Evolutionary conservation across 2,797 vertebrate species (phyloP), one percentile per base, ranked within the genome.

Genomic region (Acipenser ruthenus): DNA sequence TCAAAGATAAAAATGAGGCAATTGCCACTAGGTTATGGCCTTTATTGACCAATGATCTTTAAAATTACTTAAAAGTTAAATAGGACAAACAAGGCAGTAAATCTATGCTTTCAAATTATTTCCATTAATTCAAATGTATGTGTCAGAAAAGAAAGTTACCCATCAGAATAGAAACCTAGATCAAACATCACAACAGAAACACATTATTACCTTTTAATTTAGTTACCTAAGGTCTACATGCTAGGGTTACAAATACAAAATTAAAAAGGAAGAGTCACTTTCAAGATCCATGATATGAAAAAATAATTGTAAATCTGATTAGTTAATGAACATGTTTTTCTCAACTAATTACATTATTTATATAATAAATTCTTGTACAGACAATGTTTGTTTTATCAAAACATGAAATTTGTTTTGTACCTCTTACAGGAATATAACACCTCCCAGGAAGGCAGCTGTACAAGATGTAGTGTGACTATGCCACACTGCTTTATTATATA

Each of bases 91-190:
- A 75, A 74, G 78, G 75, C 78, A 79, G 82, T 89, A 87, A 86
- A 88, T 86, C 82, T 84, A 82, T 86, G 83, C 68, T 66, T 87
- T 84, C 69, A 81, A 85, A 85, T 84, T 81, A 77, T 80, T 69
- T 50, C 76, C 74, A 86, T 89, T 85, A 86, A 88, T 89, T 84
- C 83, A 83, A 86, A 87, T 90, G 88, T 87, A 85, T 87, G 82
- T 82, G 83, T 77, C 83, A 86, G 82, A 86, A 85, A 84, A 77
- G 74, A 86, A 87, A 88, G 88, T 87, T 86, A 79, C 77, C 78
- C 79, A 80, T 79, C 86, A 82, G 83, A 84, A 84, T 84, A 77
- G 80, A 80, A 77, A 80, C 86, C 73, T 73, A 70, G 78, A 85
- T 88, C 83, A 75, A 84, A 86, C 86, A 85, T 82, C 70, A 68